Evolutionary conservation across 2,888 invertebrate species (phyloP).

Genomic region (Nineta flava): DNA sequence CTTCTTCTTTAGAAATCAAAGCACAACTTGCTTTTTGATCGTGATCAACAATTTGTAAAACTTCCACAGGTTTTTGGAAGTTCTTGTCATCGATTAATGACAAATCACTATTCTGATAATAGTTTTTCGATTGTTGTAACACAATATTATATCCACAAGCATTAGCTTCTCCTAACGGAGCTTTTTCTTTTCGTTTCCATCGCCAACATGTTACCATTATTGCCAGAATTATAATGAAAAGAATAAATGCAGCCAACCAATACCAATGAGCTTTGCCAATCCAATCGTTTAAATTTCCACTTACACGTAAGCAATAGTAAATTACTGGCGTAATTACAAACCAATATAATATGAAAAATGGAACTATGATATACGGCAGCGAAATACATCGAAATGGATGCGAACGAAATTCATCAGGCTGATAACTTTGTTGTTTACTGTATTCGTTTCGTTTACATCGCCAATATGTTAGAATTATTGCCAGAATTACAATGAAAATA

Average conservation of each 20-base stretch:
- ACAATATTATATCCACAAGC: constrained; percentile 3
- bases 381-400: constrained; percentile 18
- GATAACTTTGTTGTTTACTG: constrained; percentile 4
- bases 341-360: constrained; percentile 23
- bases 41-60: no score
- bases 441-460: not conserved
- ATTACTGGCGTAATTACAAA: constrained; percentile 22
- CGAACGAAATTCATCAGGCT: constrained; percentile 13
- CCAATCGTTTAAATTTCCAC: no score
- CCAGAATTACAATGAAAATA: no score
- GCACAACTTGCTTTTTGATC: no score
- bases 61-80: no score
- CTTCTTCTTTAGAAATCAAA: no score
- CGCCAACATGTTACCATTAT: not conserved
- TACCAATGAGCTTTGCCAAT: no score
- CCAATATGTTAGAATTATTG: not conserved
- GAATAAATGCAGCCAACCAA: no score
- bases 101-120: no score
- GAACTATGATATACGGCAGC: constrained; percentile 12
- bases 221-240: no score
- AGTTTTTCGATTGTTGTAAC: not conserved
- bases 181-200: not conserved
- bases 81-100: no score
- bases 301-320: constrained; percentile 13
- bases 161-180: constrained; percentile 1